Evolutionary conservation across 2,113 vertebrate genomes (phyloP), one percentile per base, ranked within the genome.

Genomic region (Microcebus griseorufus): DNA sequence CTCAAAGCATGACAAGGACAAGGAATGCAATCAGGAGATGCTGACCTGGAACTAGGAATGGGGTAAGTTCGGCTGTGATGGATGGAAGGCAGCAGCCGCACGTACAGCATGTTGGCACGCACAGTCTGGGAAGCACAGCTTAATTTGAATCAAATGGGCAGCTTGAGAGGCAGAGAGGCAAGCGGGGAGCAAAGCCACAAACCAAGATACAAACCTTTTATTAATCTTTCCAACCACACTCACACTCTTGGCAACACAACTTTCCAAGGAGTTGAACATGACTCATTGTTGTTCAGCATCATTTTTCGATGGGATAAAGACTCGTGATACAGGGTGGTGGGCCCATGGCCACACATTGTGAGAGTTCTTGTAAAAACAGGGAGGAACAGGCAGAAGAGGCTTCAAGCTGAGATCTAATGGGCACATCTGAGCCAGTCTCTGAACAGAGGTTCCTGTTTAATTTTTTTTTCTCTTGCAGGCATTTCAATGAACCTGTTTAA

Each of bases 11-110:
- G 94, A 86, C 10, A 1, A 58, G 73, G 73, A 87, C 89, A 51
- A 93, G 89, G 79, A 97, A 97, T 76, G 93, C 88, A 96, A 96
- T 95, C 93, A 90, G 93, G 89, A 97, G 96, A 96, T 86, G 93
- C 89, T 97, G 96, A 95, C 95, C 95, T 93, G 96, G 95, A 92
- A 94, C 92, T 95, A n/a, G 55, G 76, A 95, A 65, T 3, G 12
- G 73, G 87, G 12, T 48, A 42, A 80, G 89, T n/a, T 37, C 45
- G 75, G 69, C 82, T 79, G 79, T 96, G 97, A 96, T 70, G 96
- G 96, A 96, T 92, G 82, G 95, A 92, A 91, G 88, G 92, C 85
- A 73, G 88, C 92, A 79, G 69, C 69, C 89, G 73, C 87, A 60
- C 0, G 1, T n/a, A 78, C n/a, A 39, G 84, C 81, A 18, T 39